These are phyloP conservation scores for Aphaenogaster rudis DNA, from an alignment of 1,140 invertebrate species.

Conservation along the genomic window DNA sequence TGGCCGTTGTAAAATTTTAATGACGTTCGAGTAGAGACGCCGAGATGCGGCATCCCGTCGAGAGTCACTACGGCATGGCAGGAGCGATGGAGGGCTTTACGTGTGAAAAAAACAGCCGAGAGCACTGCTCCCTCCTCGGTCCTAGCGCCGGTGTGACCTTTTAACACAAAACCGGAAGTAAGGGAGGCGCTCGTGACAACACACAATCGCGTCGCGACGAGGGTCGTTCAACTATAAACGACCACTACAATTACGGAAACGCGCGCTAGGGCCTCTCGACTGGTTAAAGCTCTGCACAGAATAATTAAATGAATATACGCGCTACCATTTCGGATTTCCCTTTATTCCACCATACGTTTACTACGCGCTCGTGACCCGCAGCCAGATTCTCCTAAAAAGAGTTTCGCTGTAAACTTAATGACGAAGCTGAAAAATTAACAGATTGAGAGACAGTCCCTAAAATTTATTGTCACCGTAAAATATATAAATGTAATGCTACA, in stretches of 20 bases:
- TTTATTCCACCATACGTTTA: conserved; percentile 42
- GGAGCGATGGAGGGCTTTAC: conserved; percentile 15
- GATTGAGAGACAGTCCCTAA: not conserved
- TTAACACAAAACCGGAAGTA: conserved; percentile 77
- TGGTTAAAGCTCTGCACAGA: conserved; percentile 72
- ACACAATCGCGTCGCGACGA: conserved; percentile 79
- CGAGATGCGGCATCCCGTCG: conserved; percentile 10
- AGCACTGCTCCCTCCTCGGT: conserved; percentile 16
- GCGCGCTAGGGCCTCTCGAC: conserved; percentile 62
- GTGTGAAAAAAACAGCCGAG: conserved; percentile 40
- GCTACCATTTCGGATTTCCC: conserved; percentile 70
- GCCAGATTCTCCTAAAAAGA: conserved; percentile 12
- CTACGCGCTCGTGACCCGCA: not conserved
- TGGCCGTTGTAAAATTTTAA: conserved; percentile 48
- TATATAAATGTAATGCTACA: not conserved
- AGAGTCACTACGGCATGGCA: not conserved
- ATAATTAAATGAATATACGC: conserved; percentile 80
- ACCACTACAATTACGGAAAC: conserved; percentile 83
- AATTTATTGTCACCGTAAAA: not conserved
- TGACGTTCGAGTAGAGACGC: conserved; percentile 10
- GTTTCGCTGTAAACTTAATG: conserved; percentile 38
- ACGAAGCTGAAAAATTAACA: conserved; percentile 34
- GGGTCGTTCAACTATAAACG: conserved; percentile 85
- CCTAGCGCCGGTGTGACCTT: conserved; percentile 67
- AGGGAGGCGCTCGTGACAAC: conserved; percentile 78